These are phyloP conservation scores for Meliscaeva auricollis DNA, from an alignment of 2,888 invertebrate genomes.

Conservation along the genomic window DNA sequence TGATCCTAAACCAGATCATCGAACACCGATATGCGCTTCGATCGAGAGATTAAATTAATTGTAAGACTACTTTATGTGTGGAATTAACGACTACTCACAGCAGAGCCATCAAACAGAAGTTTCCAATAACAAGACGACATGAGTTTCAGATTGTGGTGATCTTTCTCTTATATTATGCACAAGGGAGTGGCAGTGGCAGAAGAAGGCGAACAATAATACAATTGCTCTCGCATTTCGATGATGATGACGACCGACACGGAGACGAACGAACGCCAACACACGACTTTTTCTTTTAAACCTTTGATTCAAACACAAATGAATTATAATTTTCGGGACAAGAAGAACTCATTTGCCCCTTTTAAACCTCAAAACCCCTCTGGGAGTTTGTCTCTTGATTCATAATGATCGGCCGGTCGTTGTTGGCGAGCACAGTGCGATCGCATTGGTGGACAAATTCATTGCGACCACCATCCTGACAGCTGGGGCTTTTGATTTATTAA, in stretches of 20 bases:
- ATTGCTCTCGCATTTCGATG: conserved; percentile 12
- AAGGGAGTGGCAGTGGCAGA: conserved; percentile 73
- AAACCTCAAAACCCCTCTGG: not conserved
- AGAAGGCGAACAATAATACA: conserved; percentile 37
- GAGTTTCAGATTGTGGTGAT: conserved; percentile 73
- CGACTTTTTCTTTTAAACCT: conserved; percentile 43
- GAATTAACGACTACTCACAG: conserved; percentile 65
- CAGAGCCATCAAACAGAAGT: conserved; percentile 72
- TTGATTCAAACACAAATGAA: conserved; percentile 52
- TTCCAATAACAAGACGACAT: conserved; percentile 75
- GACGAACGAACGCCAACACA: conserved; percentile 72
- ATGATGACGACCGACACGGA: conserved; percentile 47
- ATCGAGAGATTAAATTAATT: conserved; percentile 74
- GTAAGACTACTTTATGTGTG: conserved; percentile 73
- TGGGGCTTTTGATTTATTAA: conserved; percentile 72
- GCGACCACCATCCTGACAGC: conserved; percentile 73
- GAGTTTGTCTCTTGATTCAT: conserved; percentile 44
- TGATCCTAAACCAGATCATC: conserved; percentile 74
- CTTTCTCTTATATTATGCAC: conserved; percentile 4
- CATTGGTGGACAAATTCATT: conserved; percentile 74
- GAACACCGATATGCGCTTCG: conserved; percentile 65
- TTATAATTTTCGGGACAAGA: conserved; percentile 70
- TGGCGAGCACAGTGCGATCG: conserved; percentile 23
- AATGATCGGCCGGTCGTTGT: conserved; percentile 31
- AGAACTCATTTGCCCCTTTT: conserved; percentile 25